Conservation (phyloP, 2,888 invertebrate genomes). For the Atherix ibis region DNA sequence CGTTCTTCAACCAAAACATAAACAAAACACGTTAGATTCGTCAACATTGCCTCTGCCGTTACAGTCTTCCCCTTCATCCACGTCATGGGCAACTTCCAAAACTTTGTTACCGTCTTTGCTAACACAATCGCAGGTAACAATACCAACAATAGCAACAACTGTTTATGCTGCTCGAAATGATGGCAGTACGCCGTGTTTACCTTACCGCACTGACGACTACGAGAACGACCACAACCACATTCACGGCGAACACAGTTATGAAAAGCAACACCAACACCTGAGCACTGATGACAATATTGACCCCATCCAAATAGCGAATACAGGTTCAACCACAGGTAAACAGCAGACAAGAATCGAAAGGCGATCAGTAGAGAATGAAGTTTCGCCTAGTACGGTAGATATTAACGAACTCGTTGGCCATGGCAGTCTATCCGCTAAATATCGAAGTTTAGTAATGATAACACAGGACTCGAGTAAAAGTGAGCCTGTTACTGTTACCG, state of each 20-base stretch:
- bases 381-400: constrained; percentile 24
- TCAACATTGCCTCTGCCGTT: too few relatives aligned
- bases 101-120: too few relatives aligned
- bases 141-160: not conserved
- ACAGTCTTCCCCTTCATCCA: too few relatives aligned
- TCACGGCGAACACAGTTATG: not conserved
- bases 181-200: too few relatives aligned
- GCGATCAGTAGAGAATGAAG: constrained; percentile 6
- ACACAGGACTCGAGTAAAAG: constrained; percentile 29
- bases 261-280: constrained; percentile 1
- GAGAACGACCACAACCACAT: not conserved
- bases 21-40: too few relatives aligned
- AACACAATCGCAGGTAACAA: too few relatives aligned
- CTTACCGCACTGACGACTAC: constrained; percentile 4
- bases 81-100: too few relatives aligned
- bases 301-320: not conserved
- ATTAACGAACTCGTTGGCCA: constrained; percentile 35
- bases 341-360: not conserved
- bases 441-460: constrained; percentile 81
- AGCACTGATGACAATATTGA: constrained; percentile 1
- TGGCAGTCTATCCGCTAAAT: constrained; percentile 42
- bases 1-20: too few relatives aligned
- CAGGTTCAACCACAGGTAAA: not conserved
- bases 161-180: too few relatives aligned
- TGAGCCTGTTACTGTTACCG: constrained; percentile 15